Conservation (phyloP, 2,113 vertebrate species). For the Circaetus gallicus region DNA sequence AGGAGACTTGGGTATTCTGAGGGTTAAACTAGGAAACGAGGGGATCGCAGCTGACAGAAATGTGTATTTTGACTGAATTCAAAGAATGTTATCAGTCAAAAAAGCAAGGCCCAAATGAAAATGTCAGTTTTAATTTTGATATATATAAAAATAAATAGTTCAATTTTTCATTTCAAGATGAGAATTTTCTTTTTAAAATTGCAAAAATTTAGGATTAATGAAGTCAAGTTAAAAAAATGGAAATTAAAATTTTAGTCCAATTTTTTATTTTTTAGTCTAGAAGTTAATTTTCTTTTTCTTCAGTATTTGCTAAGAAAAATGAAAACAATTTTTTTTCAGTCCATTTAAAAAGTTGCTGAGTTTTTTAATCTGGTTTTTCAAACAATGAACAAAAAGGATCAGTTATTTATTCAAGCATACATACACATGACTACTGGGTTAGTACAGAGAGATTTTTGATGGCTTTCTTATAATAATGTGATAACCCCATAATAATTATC, state of each 20-base stretch:
- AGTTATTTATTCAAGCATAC: neutral
- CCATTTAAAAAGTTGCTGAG: neutral
- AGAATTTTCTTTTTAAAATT: neutral
- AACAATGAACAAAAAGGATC: neutral
- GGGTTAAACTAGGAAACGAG: neutral
- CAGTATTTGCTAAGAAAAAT: neutral
- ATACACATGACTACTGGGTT: neutral
- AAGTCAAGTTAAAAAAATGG: neutral
- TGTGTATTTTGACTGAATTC: neutral
- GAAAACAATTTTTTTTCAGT: neutral
- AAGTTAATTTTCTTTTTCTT: neutral
- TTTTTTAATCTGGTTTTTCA: neutral
- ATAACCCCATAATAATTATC: neutral
- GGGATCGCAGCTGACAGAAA: neutral
- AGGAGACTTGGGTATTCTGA: neutral
- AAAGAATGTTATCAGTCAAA: accelerated
- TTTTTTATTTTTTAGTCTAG: neutral
- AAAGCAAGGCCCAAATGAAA: neutral
- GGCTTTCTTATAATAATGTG: neutral
- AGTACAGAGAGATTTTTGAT: neutral
- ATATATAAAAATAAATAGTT: neutral
- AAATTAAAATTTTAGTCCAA: neutral
- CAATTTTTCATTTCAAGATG: neutral
- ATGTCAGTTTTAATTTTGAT: neutral
- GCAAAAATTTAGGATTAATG: accelerated